Evolutionary conservation across 2,113 vertebrate genomes (phyloP).

Genomic region (Sinocyclocheilus rhinocerous): DNA sequence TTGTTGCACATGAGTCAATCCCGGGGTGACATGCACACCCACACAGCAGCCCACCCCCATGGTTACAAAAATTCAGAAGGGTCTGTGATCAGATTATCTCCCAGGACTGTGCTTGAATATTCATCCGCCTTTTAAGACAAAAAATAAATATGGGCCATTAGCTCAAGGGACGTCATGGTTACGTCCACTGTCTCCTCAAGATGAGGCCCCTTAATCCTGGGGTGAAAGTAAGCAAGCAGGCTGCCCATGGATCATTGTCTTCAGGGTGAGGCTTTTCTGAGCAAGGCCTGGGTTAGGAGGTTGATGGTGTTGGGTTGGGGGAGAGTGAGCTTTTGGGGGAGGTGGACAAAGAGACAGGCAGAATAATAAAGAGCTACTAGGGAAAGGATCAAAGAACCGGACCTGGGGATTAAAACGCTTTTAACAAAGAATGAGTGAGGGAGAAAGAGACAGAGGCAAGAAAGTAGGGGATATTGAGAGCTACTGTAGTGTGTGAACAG

Average conservation of each 20-base stretch:
- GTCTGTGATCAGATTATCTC: conserved; percentile 72
- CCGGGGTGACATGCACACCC: conserved; percentile 47
- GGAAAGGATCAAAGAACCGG: conserved; percentile 25
- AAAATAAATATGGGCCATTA: conserved; percentile 78
- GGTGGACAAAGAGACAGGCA: conserved; percentile 44
- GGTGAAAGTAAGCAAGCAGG: conserved; percentile 68
- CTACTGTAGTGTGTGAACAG: conserved; percentile 20
- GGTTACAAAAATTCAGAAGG: conserved; percentile 60
- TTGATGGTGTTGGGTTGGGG: background rate
- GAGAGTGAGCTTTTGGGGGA: conserved; percentile 50
- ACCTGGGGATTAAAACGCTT: conserved; percentile 37
- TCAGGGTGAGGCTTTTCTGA: conserved; percentile 19
- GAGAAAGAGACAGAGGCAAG: background rate
- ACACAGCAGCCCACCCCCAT: conserved; percentile 53
- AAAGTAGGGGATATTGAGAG: conserved; percentile 7
- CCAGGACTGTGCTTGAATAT: conserved; percentile 66
- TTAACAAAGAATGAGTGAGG: conserved; percentile 6
- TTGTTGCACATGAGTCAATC: conserved; percentile 48
- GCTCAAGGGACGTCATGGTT: conserved; percentile 71
- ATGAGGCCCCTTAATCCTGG: conserved; percentile 76
- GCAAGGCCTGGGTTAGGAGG: conserved; percentile 32
- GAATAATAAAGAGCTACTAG: conserved; percentile 26
- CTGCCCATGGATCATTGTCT: conserved; percentile 69
- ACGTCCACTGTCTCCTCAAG: conserved; percentile 60
- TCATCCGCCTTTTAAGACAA: conserved; percentile 77